A percentile compares a stretch with the other conserved stretches of the same genome.
Evolutionary conservation across 2,888 invertebrate species (phyloP).

Genomic region (Tetramorium bicarinatum): DNA sequence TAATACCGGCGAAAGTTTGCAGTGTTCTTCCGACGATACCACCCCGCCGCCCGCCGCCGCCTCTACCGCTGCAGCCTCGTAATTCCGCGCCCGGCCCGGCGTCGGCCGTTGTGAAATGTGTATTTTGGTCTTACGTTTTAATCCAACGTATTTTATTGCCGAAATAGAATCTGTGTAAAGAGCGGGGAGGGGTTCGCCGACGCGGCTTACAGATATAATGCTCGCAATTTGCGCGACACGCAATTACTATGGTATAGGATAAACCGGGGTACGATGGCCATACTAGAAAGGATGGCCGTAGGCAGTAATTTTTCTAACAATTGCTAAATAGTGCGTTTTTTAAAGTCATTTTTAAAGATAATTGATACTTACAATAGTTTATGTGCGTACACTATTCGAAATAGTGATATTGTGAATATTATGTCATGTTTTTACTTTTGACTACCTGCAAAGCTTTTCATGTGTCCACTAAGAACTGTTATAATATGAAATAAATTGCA

Average conservation of each 20-base stretch:
- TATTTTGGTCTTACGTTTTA: slow-evolving; percentile 56
- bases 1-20: slow-evolving; percentile 73
- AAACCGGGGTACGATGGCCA: too few relatives aligned
- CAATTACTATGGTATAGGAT: not conserved
- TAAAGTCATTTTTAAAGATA: too few relatives aligned
- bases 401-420: too few relatives aligned
- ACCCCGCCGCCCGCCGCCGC: not conserved
- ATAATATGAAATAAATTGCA: too few relatives aligned
- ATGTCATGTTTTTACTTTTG: too few relatives aligned
- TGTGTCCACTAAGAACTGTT: too few relatives aligned
- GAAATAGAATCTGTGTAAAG: slow-evolving; percentile 37
- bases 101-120: slow-evolving; percentile 37
- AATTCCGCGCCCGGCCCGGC: slow-evolving; percentile 53
- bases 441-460: too few relatives aligned
- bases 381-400: too few relatives aligned
- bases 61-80: slow-evolving; percentile 17
- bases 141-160: slow-evolving; percentile 54
- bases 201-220: slow-evolving; percentile 19
- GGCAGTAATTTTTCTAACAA: too few relatives aligned
- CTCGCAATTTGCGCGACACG: slow-evolving; percentile 32
- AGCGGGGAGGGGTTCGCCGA: not conserved
- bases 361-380: too few relatives aligned
- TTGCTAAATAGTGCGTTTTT: too few relatives aligned
- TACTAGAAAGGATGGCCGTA: too few relatives aligned
- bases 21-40: slow-evolving; percentile 65